Conservation (phyloP, 2,797 vertebrate species). For the Enteromius viviparus region DNA sequence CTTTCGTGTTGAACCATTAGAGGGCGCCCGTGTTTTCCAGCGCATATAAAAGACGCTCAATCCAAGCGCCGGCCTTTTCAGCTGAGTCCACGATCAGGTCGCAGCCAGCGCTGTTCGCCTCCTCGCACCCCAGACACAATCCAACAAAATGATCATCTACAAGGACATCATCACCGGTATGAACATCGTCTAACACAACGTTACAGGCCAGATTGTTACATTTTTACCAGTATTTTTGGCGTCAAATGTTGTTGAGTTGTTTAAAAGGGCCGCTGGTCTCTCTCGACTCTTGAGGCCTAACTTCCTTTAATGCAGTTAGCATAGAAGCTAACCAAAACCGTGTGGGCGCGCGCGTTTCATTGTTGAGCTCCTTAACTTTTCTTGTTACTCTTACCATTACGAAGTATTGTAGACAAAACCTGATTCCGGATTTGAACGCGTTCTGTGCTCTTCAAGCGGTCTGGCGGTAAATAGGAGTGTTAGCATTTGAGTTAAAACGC, state of each 20-base stretch:
- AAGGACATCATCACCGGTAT: constrained; percentile 65
- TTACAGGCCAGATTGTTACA: fast-evolving
- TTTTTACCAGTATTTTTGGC: neutral
- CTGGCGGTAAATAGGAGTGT: neutral
- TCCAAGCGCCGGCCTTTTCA: constrained; percentile 50
- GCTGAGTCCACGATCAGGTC: constrained; percentile 54
- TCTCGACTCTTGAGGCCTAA: constrained; percentile 26
- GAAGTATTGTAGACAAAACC: fast-evolving
- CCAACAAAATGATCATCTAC: constrained; percentile 66
- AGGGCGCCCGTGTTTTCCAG: constrained; percentile 28
- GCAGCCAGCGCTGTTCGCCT: constrained; percentile 12
- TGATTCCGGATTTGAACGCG: fast-evolving
- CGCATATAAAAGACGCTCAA: constrained; percentile 36
- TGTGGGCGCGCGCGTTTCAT: neutral
- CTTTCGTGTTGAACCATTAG: neutral
- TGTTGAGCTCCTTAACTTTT: neutral
- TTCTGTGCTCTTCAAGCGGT: neutral
- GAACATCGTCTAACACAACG: fast-evolving
- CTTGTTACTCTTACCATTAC: fast-evolving
- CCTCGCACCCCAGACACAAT: constrained; percentile 32
- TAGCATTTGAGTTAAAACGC: constrained; percentile 5
- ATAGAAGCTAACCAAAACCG: neutral
- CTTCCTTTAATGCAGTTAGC: constrained; percentile 20
- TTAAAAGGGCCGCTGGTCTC: neutral
- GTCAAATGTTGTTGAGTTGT: neutral